These are phyloP conservation scores for Penaeus chinensis DNA, from an alignment of 1,140 invertebrate genomes.

Conservation along the genomic window DNA sequence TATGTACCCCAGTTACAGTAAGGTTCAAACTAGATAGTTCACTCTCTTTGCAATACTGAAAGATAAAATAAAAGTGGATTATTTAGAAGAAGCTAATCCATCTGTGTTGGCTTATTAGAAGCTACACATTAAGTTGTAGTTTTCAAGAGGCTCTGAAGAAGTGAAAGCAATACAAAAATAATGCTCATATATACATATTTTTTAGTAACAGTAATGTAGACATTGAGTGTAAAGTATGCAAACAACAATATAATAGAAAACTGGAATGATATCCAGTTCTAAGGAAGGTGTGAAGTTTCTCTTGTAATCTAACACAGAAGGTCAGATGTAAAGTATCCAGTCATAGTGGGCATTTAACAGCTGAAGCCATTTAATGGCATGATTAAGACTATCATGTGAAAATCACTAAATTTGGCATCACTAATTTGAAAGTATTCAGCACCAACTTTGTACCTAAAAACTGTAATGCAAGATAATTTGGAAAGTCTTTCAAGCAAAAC, in stretches of 20 bases:
- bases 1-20: no score
- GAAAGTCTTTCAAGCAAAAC: constrained; percentile 14
- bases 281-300: not conserved
- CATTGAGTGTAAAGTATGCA: constrained; percentile 23
- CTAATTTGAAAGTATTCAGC: constrained; percentile 53
- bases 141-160: constrained; percentile 59
- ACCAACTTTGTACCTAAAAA: constrained; percentile 54
- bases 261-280: constrained; percentile 15
- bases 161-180: constrained; percentile 59
- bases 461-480: constrained; percentile 19
- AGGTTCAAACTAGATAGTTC: no score
- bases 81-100: no score
- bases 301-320: not conserved
- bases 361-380: constrained; percentile 25
- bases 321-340: no score
- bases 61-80: no score
- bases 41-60: no score
- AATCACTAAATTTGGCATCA: constrained; percentile 42
- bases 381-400: constrained; percentile 12
- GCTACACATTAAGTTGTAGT: constrained; percentile 1
- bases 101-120: no score
- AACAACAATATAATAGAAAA: constrained; percentile 19
- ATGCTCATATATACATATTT: constrained; percentile 57
- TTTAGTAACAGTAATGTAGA: constrained; percentile 51
- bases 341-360: not conserved